Base-by-base conservation (phyloP, 2,797 vertebrate species). In the Sebastes trivittatus region DNA sequence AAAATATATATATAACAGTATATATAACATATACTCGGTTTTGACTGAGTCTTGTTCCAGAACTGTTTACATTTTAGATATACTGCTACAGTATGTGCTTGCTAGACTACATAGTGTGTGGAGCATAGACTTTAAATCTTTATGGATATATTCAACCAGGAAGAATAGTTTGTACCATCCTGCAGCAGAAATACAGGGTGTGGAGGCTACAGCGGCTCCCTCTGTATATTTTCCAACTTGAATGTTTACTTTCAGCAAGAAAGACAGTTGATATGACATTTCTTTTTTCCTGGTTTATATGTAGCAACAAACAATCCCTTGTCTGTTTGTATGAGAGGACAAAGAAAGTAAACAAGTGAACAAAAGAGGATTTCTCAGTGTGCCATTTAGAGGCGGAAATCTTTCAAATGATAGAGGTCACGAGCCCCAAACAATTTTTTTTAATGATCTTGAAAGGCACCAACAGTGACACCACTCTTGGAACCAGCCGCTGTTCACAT, bases 401-500 rank as follows among this genome's bases (percentile, higher is more conserved):
- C 30, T 60, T 70, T 72, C 52, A 77, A 79, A 81, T 67, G 55
- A 89, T 30, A 85, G 66, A 82, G 58, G 78, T 66, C 64, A 72
- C n/a, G 0, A 77, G 66, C 16, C 68, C n/a, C 16, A 42, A 29
- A 29, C 27, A 82, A 23, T 67, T 64, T 61, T 74, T 86, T 87
- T 78, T 76, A 73, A 82, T 67, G 65, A 78, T 52, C 59, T 59
- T 78, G 23, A 89, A 88, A 80, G 75, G n/a, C 60, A 65, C 16
- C 1, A 52, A 32, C 25, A 38, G 18, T 70, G 79, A 81, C 75
- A 52, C 61, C 61, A 70, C 66, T 42, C 67, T 66, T 16, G 58
- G 42, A 49, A 72, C 46, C 36, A 73, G 55, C 81, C 20, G 14
- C 74, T 84, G 62, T 36, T 77, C 83, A 73, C 66, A 29, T 71